Evolutionary conservation across 1,140 invertebrate genomes (phyloP), one percentile per base, ranked within the genome.

Genomic region (Euborellia annulipes): DNA sequence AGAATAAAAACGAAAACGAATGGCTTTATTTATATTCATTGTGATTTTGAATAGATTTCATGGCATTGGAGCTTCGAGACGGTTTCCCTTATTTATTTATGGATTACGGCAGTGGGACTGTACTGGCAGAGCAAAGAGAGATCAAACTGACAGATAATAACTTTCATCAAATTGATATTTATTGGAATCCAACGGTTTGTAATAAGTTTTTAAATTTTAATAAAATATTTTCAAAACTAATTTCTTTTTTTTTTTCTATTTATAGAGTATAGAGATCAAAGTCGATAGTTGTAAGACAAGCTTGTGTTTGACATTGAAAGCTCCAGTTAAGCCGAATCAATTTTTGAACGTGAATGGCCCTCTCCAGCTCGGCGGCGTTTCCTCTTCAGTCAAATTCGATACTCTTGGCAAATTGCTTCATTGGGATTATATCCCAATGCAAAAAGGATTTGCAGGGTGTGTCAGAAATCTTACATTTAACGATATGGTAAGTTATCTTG

Each of bases 301-400:
- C 8, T 70, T 71, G 4, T 86, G 84, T 56, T 71, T 82, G 66
- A 75, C 71, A 50, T 62, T 84, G 3, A 73, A 69, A 11, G 72
- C 72, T 2, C 82, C 85, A 0, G 68, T 66, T 17, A 79, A 81
- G 1, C 66, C 72, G 2, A 79, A 83, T 51, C 73, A 83, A 58
- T 80, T 83, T 52, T 64, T 94, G 0, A 92, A 92, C 56, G 83
- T 92, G 0, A 91, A 92, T 59, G 76, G 82, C 1, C 85, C 88
- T 1, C 65, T 94, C 14, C 87, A 93, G 64, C 50, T 95, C 7
- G 91, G 90, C 14, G 90, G 90, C 8, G 23, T 27, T 27, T 27
- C 23, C 11, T 71, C 76, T 0, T 70, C 74, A 30, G 65, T 75
- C 21, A 72, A 84, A 52, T 60, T 83, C 2, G 56, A 62, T 2